Base-by-base conservation (phyloP, 2,888 invertebrate species). In the Agelastica alni region DNA sequence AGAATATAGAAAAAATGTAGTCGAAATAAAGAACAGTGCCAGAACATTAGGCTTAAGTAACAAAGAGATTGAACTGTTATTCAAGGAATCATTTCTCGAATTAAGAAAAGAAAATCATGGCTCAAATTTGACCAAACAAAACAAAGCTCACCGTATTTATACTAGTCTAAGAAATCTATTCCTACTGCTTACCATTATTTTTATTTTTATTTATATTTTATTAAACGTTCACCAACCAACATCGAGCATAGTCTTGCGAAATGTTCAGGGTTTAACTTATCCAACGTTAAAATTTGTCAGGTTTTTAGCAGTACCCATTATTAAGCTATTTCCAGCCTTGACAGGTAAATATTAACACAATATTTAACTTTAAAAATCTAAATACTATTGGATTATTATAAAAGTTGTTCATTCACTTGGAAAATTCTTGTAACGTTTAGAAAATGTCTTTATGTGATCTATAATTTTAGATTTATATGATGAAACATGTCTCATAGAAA, bases 401-500 rank as follows among this genome's bases (percentile, higher is more conserved):
- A n/a, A n/a, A n/a, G n/a, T n/a, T n/a, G n/a, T n/a, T n/a, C n/a
- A n/a, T n/a, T n/a, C n/a, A n/a, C n/a, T n/a, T n/a, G 16, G 14
- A n/a, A 9, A 5, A 3, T 3, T 14, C 7, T 13, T 32, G 32
- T 13, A n/a, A 10, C 3, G 6, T 32, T 32, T 10, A 3, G 1
- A 6, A 32, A 1, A 2, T n/a, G 13, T 13, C 10, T 32, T 32
- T 13, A 32, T 26, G 13, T 26, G 6, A n/a, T n/a, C n/a, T 13
- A 14, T 34, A 13, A 4, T 34, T 34, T 12, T 58, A 84, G 91
- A 87, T 73, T 82, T 86, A 34, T 92, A 93, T 68, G 91, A 93
- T 78, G 92, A 93, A 76, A 87, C 88, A 68, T 93, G 93, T 72
- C 78, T 93, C 28, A 77, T 93, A 63, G 85, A 87, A 71, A 93